Conservation (phyloP, 2,113 vertebrate species). For the Callospermophilus lateralis region DNA sequence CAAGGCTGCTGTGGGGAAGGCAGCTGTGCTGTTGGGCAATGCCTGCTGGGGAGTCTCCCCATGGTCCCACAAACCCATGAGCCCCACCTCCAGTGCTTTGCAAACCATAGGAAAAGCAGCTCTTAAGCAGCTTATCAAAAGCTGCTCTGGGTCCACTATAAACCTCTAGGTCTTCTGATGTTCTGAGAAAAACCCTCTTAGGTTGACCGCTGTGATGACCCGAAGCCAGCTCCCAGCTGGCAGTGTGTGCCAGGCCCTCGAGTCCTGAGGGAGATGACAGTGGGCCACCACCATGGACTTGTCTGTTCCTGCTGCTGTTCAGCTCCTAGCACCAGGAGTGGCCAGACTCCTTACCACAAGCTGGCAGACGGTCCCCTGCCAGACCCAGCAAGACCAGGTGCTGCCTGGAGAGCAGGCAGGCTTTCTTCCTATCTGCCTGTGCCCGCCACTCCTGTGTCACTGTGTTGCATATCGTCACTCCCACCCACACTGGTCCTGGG, state of each 20-base stretch:
- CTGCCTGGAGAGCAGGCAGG: background rate
- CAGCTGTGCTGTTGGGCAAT: background rate
- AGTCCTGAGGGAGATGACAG: background rate
- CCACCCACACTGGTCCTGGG: background rate
- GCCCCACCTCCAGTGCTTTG: background rate
- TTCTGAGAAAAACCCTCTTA: background rate
- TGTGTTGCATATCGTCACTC: background rate
- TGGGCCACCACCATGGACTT: no score
- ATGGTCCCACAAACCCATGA: no score
- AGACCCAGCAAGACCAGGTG: background rate
- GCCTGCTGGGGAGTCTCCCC: background rate
- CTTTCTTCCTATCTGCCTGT: background rate
- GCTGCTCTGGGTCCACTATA: background rate
- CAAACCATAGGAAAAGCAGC: background rate
- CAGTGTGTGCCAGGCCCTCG: no score
- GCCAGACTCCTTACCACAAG: no score
- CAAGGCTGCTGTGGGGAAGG: background rate
- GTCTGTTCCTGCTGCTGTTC: background rate
- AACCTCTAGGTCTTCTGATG: background rate
- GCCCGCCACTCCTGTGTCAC: background rate
- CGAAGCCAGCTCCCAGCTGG: background rate
- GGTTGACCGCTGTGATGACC: background rate
- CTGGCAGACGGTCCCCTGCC: no score
- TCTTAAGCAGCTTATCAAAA: background rate
- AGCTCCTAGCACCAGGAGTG: no score